Percentiles rank a stretch among this genome's conserved stretches.
Evolutionary conservation across 2,797 vertebrate species (phyloP).

Genomic region (Falco biarmicus): DNA sequence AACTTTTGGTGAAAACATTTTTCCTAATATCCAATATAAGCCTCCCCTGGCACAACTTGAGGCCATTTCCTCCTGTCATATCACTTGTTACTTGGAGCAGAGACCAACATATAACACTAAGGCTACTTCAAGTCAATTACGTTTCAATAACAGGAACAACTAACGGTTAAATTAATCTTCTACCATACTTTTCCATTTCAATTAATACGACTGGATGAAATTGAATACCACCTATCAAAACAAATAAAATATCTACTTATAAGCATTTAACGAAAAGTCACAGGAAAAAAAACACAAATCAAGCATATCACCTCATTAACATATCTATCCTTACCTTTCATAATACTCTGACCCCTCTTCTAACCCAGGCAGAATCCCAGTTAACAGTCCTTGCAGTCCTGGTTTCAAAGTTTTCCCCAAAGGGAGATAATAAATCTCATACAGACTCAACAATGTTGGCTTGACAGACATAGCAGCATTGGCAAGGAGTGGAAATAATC

Average conservation of each 20-base stretch:
- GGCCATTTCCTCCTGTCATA: background rate
- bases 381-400: constrained; percentile 95
- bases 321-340: constrained; percentile 85
- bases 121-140: background rate
- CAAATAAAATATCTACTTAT: background rate
- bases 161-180: background rate
- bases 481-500: constrained; percentile 96
- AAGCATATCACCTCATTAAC: background rate
- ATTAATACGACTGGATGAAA: background rate
- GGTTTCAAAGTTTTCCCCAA: constrained; percentile 97
- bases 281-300: background rate
- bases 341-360: constrained; percentile 99
- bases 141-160: background rate
- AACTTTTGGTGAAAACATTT: background rate
- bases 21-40: background rate
- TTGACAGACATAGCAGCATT: constrained; percentile 99
- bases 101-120: background rate
- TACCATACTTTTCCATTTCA: background rate
- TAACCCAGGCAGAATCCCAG: constrained; percentile 94
- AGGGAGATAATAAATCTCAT: constrained; percentile 96
- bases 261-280: background rate
- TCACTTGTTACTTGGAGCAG: background rate
- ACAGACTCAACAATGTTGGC: constrained; percentile 92
- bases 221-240: background rate
- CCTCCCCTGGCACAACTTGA: background rate